Conservation (phyloP, 2,888 invertebrate genomes). For the Agriopis marginaria region DNA sequence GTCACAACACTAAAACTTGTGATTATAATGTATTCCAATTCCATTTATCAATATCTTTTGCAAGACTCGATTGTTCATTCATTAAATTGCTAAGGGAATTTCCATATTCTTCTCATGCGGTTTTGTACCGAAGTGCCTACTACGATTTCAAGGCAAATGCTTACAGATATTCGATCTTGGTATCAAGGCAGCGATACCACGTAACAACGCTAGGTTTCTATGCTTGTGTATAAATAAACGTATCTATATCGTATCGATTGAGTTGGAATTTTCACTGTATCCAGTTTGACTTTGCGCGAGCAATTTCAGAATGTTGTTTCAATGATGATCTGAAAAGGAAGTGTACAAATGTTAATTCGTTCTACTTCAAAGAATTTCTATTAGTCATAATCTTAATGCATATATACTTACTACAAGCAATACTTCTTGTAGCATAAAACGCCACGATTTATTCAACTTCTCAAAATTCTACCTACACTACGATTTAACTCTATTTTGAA, state of each 20-base stretch:
- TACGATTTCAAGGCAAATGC: slow-evolving; percentile 57
- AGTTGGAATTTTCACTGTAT: slow-evolving; percentile 17
- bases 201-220: slow-evolving; percentile 44
- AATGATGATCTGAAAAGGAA: neutral
- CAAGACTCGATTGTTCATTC: slow-evolving; percentile 27
- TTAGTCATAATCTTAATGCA: neutral
- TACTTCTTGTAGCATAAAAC: neutral
- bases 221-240: slow-evolving; percentile 12
- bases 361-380: neutral
- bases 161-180: slow-evolving; percentile 61
- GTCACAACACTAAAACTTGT: no score
- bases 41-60: slow-evolving; percentile 3
- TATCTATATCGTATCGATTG: slow-evolving; percentile 33
- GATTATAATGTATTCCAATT: slow-evolving; percentile 1
- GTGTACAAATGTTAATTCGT: neutral
- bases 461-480: no score
- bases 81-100: slow-evolving; percentile 38
- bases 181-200: slow-evolving; percentile 59
- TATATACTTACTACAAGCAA: no score
- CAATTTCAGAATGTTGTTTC: slow-evolving; percentile 4
- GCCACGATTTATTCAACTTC: neutral
- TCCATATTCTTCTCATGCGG: slow-evolving; percentile 45
- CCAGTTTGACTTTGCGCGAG: slow-evolving; percentile 8
- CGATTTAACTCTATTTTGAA: no score
- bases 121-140: slow-evolving; percentile 48